phyloP scores from a whole-genome alignment of 2,888 invertebrate species.

The Cheiracanthium punctorium region DNA sequence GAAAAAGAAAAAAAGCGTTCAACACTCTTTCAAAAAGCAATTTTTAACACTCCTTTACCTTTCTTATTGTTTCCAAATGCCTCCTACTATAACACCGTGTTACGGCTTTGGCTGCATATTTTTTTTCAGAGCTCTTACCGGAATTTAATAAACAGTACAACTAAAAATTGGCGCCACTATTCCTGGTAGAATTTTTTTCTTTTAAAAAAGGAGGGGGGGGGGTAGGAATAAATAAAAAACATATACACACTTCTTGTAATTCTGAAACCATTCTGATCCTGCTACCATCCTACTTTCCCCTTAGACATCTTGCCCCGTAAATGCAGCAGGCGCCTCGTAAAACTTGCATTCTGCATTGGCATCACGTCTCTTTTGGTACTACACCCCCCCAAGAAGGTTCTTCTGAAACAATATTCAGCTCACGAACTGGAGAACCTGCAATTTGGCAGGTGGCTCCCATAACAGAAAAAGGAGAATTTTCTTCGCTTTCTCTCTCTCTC shows the following conservation, averaged over 20 bases:
- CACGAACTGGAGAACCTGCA: conserved; percentile 46
- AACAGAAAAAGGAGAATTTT: conserved; percentile 49
- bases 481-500: not conserved
- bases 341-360: conserved; percentile 47
- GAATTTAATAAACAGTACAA: not conserved
- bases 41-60: too few relatives aligned
- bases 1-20: too few relatives aligned
- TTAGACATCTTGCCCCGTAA: conserved; percentile 24
- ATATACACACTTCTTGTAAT: conserved; percentile 16
- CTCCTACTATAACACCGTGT: too few relatives aligned
- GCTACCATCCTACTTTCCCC: not conserved
- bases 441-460: conserved; percentile 57
- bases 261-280: conserved; percentile 46
- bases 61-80: not conserved
- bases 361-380: conserved; percentile 29
- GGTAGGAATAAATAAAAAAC: too few relatives aligned
- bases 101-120: too few relatives aligned
- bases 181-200: too few relatives aligned
- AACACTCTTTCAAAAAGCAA: too few relatives aligned
- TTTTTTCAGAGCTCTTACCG: too few relatives aligned
- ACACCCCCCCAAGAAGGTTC: not conserved
- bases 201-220: too few relatives aligned
- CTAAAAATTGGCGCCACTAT: not conserved
- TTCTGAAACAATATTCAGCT: conserved; percentile 22
- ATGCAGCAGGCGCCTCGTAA: conserved; percentile 14